These are phyloP conservation scores for Prochilodus magdalenae DNA, from an alignment of 2,113 vertebrate species.

Conservation along the genomic window DNA sequence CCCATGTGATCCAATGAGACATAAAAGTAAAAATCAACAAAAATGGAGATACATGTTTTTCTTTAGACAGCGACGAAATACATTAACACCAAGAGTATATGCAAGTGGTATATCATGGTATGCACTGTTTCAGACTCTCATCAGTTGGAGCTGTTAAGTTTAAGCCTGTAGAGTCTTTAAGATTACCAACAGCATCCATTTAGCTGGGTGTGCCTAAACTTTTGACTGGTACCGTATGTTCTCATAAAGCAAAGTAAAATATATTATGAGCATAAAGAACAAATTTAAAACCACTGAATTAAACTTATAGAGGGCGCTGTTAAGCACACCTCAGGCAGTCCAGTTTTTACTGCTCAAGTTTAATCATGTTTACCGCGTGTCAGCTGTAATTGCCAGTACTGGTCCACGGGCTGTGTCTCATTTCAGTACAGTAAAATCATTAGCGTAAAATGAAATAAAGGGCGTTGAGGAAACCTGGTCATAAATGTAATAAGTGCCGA, in stretches of 20 bases:
- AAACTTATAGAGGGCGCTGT: slow-evolving; percentile 16
- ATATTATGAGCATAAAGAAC: neutral
- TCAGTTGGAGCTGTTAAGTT: no score
- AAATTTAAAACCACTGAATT: slow-evolving; percentile 21
- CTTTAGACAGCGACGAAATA: no score
- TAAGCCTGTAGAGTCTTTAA: no score
- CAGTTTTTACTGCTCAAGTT: slow-evolving; percentile 23
- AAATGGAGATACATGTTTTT: no score
- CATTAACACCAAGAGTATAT: no score
- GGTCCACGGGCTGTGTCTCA: slow-evolving; percentile 22
- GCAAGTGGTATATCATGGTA: no score
- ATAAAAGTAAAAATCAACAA: no score
- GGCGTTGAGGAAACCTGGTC: slow-evolving; percentile 67
- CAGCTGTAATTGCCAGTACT: slow-evolving; percentile 11
- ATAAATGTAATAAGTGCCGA: slow-evolving; percentile 71
- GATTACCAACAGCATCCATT: no score
- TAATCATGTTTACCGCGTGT: slow-evolving; percentile 32
- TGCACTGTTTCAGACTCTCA: no score
- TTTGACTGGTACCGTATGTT: no score
- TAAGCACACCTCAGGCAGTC: slow-evolving; percentile 15
- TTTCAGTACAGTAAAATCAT: slow-evolving; percentile 49
- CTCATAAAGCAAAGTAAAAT: neutral
- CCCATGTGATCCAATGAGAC: no score
- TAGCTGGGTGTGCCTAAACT: no score
- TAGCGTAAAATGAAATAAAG: slow-evolving; percentile 69